Percentiles rank a stretch among this genome's conserved stretches.
phyloP scores from a whole-genome alignment of 2,797 vertebrate species.

The Glossophaga mutica region DNA sequence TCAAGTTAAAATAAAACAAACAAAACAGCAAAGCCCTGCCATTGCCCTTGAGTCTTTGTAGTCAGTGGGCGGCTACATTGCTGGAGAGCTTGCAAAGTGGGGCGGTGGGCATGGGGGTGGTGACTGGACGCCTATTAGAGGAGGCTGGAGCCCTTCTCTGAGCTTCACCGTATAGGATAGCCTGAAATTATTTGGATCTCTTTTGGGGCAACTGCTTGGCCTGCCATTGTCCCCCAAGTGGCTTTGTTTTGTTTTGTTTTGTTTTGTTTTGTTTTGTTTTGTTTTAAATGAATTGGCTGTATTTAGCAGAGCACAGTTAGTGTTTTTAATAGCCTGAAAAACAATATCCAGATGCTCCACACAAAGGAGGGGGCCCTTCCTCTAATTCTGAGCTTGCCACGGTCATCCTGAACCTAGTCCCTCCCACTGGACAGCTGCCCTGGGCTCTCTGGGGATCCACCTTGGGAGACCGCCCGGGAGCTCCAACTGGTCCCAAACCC shows the following conservation, averaged over 20 bases:
- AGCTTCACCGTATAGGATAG: neutral
- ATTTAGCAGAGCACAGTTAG: slow-evolving; percentile 62
- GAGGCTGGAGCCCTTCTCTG: neutral
- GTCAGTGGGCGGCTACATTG: neutral
- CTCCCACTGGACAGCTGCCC: slow-evolving; percentile 62
- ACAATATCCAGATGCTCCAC: slow-evolving; percentile 71
- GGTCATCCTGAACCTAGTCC: slow-evolving; percentile 18
- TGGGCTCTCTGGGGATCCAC: slow-evolving; percentile 57
- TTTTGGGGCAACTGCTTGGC: slow-evolving; percentile 33
- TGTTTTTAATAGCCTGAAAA: slow-evolving; percentile 70
- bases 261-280: neutral
- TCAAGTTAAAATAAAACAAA: slow-evolving; percentile 5
- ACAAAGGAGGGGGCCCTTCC: slow-evolving; percentile 50
- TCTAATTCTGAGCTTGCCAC: slow-evolving; percentile 21
- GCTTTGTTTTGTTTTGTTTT: neutral
- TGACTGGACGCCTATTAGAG: neutral
- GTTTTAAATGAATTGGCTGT: slow-evolving; percentile 41
- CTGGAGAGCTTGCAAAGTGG: neutral
- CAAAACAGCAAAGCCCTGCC: neutral
- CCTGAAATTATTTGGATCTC: slow-evolving; percentile 3
- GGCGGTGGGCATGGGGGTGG: neutral
- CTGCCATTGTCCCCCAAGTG: slow-evolving; percentile 17
- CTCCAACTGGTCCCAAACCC: slow-evolving; percentile 61
- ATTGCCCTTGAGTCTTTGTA: neutral
- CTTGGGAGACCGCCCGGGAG: slow-evolving; percentile 57